Evolutionary conservation across 35 echinoderm and acorn worm genomes (phyloP), one percentile per base, ranked within the genome.

Genomic region (Heliocidaris erythrogramma): DNA sequence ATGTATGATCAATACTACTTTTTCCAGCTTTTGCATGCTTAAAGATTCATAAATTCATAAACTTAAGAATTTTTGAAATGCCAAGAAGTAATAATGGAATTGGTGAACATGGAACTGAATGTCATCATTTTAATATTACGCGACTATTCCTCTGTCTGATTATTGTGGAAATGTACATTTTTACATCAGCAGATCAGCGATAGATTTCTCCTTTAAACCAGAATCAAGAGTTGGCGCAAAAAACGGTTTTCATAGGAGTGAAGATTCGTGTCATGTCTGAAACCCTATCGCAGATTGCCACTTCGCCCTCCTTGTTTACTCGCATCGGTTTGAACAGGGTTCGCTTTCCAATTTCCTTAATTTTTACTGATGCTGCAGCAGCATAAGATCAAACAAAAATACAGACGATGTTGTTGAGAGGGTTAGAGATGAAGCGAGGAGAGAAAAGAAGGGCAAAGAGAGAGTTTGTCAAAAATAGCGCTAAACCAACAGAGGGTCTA

Each of bases 301-400:
- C 87, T 89, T 89, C 87, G 47, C 87, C 87, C 31, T 89, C 87
- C 31, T 18, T 89, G 87, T 89, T 89, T 89, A 89, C 87, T 89
- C 87, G 31, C 87, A 31, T 47, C 87, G 16, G 47, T 89, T 89
- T 89, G 87, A 32, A 48, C 87, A 89, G 87, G 47, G 31, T 89
- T 48, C 87, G 87, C 47, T 89, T 89, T 89, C 87, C 87, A 89
- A 89, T 47, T 48, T 48, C 47, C 87, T 89, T 89, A 47, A 47
- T 89, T 89, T 89, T 89, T 89, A 47, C 47, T 89, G 87, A 89
- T 89, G 31, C 87, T 18, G 87, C 65, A 89, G 30, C 31, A 47
- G 30, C 12, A 89, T 47, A 89, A 48, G 87, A 89, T 89, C 87
- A 89, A 89, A 89, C 87, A 89, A 89, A 47, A 89, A 78, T 78